Conservation (phyloP, 1,140 invertebrate species). For the Copidosoma floridanum region DNA sequence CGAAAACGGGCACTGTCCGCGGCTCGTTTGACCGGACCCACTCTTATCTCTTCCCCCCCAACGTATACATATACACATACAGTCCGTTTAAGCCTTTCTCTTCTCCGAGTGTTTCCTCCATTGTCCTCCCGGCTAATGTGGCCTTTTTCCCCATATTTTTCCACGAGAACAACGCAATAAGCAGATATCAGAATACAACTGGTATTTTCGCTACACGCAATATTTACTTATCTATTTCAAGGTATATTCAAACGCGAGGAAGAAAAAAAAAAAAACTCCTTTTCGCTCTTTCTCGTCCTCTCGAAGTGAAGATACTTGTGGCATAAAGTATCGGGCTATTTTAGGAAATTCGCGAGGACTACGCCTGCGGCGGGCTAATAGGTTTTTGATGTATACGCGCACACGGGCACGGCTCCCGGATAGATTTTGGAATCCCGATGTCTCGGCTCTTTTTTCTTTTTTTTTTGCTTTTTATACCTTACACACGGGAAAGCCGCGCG, state of each 20-base stretch:
- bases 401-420: background rate
- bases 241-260: too few species aligned
- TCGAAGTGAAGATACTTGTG: background rate
- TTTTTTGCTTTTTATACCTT: too few species aligned
- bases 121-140: too few species aligned
- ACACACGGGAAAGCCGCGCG: too few species aligned
- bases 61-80: background rate
- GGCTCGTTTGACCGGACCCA: constrained; percentile 33
- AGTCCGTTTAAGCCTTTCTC: background rate
- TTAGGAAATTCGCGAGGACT: background rate
- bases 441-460: too few species aligned
- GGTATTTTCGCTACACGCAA: too few species aligned
- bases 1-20: constrained; percentile 7
- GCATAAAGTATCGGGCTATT: background rate
- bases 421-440: constrained; percentile 2
- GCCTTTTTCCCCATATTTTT: too few species aligned
- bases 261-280: too few species aligned
- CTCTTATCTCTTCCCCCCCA: background rate
- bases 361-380: constrained; percentile 11
- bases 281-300: background rate
- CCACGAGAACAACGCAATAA: too few species aligned
- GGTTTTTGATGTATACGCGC: constrained; percentile 13
- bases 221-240: too few species aligned
- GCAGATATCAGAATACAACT: too few species aligned
- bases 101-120: too few species aligned